Base-by-base conservation (phyloP, 2,797 vertebrate species). In the Lepus oiostolus region DNA sequence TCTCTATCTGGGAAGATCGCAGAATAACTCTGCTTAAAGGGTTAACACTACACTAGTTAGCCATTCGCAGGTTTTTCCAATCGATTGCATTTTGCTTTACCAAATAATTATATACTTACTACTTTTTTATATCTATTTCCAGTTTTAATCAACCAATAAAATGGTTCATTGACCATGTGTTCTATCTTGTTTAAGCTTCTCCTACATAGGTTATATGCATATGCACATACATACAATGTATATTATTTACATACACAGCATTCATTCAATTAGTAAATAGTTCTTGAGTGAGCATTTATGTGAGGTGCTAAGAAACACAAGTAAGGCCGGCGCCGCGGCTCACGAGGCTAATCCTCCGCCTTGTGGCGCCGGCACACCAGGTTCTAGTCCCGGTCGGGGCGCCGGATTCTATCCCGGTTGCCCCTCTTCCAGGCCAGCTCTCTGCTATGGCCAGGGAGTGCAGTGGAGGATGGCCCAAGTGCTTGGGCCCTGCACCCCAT, bases 111-210 rank as follows among this genome's bases (percentile, higher is more conserved):
- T 80, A 42, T 85, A 95, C 52, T 76, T 88, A 21, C 28, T 60
- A 65, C 7, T 72, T 24, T 58, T 16, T n/a, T 67, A 19, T 81
- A 17, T 62, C 72, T 90, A 50, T 81, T 86, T 92, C 58, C n/a
- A 32, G 47, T 84, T 96, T 96, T 93, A 71, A 62, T 85, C 42
- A 89, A 52, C 70, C 32, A 87, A 17, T 74, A 76, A 77, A 77
- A 77, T 90, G 54, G 7, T 65, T 42, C 12, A 58, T 67, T 86
- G 93, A 62, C 42, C 92, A 32, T 82, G 24, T 74, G 14, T 71
- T 93, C 1, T 58, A 38, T 5, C 0, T 96, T 88, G 9, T 52
- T 85, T 70, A 68, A 4, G 47, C 26, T 91, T 86, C 19, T 93
- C 54, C 79, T 63, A 32, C 4, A 32, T 28, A 50, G 2, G 68